Percentiles rank a stretch among this genome's conserved stretches.
Conservation (phyloP, 2,113 vertebrate genomes). For the Peucedramus taeniatus region DNA sequence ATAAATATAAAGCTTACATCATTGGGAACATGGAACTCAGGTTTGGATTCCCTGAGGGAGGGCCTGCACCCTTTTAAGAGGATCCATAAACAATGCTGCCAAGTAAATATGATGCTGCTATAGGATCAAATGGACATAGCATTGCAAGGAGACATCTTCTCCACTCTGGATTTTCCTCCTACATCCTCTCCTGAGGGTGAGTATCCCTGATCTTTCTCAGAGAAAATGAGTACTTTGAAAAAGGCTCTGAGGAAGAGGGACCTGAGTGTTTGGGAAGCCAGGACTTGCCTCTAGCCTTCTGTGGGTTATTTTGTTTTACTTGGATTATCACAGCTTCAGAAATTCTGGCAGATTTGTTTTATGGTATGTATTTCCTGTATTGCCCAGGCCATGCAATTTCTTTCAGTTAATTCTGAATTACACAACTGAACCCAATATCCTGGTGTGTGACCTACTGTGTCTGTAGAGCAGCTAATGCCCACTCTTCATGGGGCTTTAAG, state of each 20-base stretch:
- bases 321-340: slow-evolving; percentile 6
- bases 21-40: background rate
- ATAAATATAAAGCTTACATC: background rate
- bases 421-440: background rate
- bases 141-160: background rate
- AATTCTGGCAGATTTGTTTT: slow-evolving; percentile 1
- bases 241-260: background rate
- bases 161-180: background rate
- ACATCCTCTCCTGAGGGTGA: background rate
- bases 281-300: background rate
- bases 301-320: slow-evolving; percentile 12
- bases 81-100: background rate
- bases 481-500: background rate
- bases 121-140: background rate
- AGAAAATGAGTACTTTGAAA: background rate
- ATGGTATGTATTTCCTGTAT: slow-evolving; percentile 12
- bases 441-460: background rate
- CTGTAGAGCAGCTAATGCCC: background rate
- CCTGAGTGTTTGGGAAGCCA: background rate
- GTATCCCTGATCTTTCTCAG: background rate
- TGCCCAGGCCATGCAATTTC: background rate
- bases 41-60: background rate
- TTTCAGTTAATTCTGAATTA: background rate
- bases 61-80: background rate
- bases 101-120: background rate